A percentile compares a stretch with the other conserved stretches of the same genome.
These are phyloP conservation scores for Hylyphantes graminicola DNA, from an alignment of 1,140 invertebrate species.

Conservation along the genomic window DNA sequence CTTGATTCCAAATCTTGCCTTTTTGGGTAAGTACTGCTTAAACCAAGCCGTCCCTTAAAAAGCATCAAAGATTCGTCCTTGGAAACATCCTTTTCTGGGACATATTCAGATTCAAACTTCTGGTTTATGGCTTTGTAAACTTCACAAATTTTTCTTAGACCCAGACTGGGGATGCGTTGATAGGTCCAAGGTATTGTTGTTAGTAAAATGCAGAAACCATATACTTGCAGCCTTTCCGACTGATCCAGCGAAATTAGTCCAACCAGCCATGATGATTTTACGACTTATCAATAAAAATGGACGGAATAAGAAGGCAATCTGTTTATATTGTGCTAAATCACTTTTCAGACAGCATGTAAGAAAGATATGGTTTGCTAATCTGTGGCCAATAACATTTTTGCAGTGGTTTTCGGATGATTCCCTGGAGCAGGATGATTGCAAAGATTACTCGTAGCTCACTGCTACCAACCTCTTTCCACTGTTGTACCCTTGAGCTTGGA, in stretches of 20 bases:
- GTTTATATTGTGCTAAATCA: not conserved
- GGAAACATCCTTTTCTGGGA: not conserved
- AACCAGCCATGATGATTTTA: too few relatives aligned
- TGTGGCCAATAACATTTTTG: not conserved
- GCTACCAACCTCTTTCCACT: not conserved
- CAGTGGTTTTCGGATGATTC: not conserved
- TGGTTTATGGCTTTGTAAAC: not conserved
- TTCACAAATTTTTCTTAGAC: not conserved
- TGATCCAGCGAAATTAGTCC: too few relatives aligned
- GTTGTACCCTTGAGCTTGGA: not conserved
- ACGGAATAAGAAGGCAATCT: too few relatives aligned
- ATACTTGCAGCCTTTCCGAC: too few relatives aligned
- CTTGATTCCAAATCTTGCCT: slow-evolving; percentile 7
- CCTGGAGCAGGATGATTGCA: not conserved
- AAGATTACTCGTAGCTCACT: not conserved
- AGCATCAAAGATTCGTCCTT: not conserved
- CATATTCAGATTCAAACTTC: not conserved
- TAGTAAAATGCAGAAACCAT: not conserved
- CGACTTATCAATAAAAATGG: too few relatives aligned
- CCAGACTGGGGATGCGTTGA: not conserved
- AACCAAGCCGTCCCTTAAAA: not conserved
- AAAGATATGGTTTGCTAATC: not conserved
- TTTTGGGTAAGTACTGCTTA: not conserved
- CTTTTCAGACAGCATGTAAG: not conserved
- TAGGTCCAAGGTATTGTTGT: not conserved